These are phyloP conservation scores for Colaptes auratus DNA, from an alignment of 2,113 vertebrate genomes.

Conservation along the genomic window DNA sequence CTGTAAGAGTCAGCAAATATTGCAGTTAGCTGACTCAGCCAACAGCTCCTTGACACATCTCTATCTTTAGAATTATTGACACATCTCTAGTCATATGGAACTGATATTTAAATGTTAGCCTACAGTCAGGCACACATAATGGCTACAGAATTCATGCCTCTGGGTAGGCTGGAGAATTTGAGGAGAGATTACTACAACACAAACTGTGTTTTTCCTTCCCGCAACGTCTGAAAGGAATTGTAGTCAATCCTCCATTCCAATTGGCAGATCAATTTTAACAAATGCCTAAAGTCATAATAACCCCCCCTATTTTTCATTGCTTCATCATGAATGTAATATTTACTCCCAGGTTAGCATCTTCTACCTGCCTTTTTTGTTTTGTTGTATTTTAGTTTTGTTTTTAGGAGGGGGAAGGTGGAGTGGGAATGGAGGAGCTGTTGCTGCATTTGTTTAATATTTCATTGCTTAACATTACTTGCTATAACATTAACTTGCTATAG, in stretches of 20 bases:
- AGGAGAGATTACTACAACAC: conserved; percentile 37
- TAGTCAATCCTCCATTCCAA: conserved; percentile 60
- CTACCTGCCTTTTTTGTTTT: background rate
- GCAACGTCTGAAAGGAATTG: conserved; percentile 57
- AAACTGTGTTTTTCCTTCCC: conserved; percentile 65
- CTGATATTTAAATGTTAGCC: conserved; percentile 26
- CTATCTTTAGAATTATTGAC: conserved; percentile 45
- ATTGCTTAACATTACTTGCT: background rate
- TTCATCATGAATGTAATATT: conserved; percentile 22
- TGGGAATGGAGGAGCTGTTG: background rate
- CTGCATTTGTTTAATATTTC: background rate
- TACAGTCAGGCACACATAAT: background rate
- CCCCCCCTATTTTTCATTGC: conserved; percentile 31
- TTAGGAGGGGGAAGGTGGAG: background rate
- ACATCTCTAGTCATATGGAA: conserved; percentile 37
- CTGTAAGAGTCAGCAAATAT: conserved; percentile 57
- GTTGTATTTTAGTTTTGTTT: background rate
- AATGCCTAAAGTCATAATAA: conserved; percentile 52
- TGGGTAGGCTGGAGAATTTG: conserved; percentile 46
- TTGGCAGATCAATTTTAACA: conserved; percentile 70
- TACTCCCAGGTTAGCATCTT: conserved; percentile 5
- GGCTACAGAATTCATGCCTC: background rate
- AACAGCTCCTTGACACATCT: conserved; percentile 34
- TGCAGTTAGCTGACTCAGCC: conserved; percentile 56
- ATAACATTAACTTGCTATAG: background rate